Evolutionary conservation across 2,797 vertebrate genomes (phyloP).

Genomic region (Pithecia hirsuta): DNA sequence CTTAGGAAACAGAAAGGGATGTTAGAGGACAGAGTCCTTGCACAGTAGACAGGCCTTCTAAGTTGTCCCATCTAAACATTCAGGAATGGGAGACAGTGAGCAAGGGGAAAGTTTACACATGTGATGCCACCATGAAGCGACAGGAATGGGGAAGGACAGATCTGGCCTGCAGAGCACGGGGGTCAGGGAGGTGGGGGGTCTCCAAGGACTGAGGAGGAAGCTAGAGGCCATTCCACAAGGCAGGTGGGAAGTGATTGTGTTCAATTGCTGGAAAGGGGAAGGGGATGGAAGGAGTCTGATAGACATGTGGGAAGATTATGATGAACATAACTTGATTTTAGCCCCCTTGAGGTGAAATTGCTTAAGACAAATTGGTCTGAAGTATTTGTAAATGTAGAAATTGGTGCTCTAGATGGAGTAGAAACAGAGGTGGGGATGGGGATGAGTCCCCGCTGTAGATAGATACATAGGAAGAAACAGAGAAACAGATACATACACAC

Average conservation of each 20-base stretch:
- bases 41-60: not conserved
- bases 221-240: not conserved
- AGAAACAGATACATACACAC: not conserved
- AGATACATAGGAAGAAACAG: not conserved
- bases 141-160: accelerated
- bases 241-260: not conserved
- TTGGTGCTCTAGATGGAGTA: not conserved
- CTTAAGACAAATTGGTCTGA: not conserved
- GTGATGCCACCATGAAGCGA: not conserved
- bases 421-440: too few relatives aligned
- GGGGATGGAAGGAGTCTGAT: not conserved
- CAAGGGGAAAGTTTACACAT: not conserved
- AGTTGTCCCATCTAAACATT: not conserved
- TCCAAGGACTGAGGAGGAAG: not conserved
- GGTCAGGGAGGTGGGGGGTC: not conserved
- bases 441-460: not conserved
- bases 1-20: accelerated
- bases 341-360: not conserved
- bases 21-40: accelerated
- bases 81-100: not conserved
- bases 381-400: not conserved
- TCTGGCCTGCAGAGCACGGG: not conserved
- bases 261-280: not conserved
- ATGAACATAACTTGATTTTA: not conserved
- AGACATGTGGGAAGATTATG: not conserved